Evolutionary conservation across 2,888 invertebrate species (phyloP), one percentile per base, ranked within the genome.

Genomic region (Caenorhabditis drosophilae): DNA sequence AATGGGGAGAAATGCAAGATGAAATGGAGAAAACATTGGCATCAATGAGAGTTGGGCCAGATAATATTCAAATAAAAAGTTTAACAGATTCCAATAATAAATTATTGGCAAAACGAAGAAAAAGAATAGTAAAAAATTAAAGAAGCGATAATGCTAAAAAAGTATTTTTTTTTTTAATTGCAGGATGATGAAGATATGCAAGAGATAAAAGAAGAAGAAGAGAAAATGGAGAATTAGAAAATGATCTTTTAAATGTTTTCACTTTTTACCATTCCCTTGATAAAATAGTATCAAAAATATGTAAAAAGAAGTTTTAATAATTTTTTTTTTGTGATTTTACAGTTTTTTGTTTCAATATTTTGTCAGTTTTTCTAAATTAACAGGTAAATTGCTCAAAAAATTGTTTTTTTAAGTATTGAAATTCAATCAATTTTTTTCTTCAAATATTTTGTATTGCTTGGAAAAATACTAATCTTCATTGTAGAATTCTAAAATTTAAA

Each of bases 11-110:
- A 82, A 93, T 97, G 4, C 95, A 96, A 86, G 97, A 97, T 85
- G 97, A 97, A 87, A 96, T 98, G 96, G 96, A 93, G 1, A 89
- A 94, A 70, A 95, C 96, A 0, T 86, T 98, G 71, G 95, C 96
- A 42, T 94, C 95, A 49, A 97, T 98, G 97, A 88, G 97, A 52
- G 96, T 98, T 9, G 96, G 96, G 85, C 94, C 94, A 84, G 96
- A 97, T 85, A 87, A 92, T 52, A 90, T 92, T 61, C 92, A 92
- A 86, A 91, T 98, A 67, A 97, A 98, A 85, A 90, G 91, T 6
- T 86, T 97, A 78, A 92, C 92, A 76, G 90, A 92, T 80, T 92
- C 94, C 59, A 95, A 93, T 84, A 97, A 98, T 85, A 89, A 93
- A 0, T 86, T 97, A 54, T 86, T 97, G 35, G 78, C 78, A 49